Evolutionary conservation across 2,888 invertebrate species (phyloP), one percentile per base, ranked within the genome.

Genomic region (Cybosia mesomella): DNA sequence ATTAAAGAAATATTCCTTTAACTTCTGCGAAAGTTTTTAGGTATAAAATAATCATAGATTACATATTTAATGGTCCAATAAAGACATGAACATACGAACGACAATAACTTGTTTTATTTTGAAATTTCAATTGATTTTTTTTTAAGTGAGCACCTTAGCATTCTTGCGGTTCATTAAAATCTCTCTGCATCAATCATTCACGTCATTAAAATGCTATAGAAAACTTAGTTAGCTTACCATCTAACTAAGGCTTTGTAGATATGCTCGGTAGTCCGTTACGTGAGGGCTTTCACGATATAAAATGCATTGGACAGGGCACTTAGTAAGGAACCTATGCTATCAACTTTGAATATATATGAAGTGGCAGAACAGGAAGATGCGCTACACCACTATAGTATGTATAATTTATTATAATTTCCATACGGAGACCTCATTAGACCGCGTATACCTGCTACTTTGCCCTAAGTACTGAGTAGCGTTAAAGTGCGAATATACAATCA

Each of bases 311-410:
- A 11, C 60, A n/a, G 1, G n/a, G n/a, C n/a, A 49, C 49, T 49
- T 49, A 49, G 49, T n/a, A 54, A 32, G 32, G 21, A 53, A 62
- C 53, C 34, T 53, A 32, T 21, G 18, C 49, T 2, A 32, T n/a
- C 49, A 49, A 61, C 10, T 61, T 49, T 21, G n/a, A 61, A 61
- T 32, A 39, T 13, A 59, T 13, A 21, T 59, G 32, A 39, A 22
- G 22, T 59, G 22, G 21, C 24, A 22, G 36, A 22, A 18, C 39
- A 36, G 39, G 21, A 59, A 39, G 59, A 13, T 36, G 22, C 22
- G 58, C 28, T 1, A 7, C 0, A 18, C 18, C n/a, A 32, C 24
- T 32, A 32, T 32, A 4, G 24, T 32, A 32, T 2, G 11, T 18
- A 2, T 32, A 18, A 58, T 43, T 18, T 43, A 43, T 43, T 43